phyloP scores from a whole-genome alignment of 1,140 invertebrate genomes.

The Bactericera cockerelli region DNA sequence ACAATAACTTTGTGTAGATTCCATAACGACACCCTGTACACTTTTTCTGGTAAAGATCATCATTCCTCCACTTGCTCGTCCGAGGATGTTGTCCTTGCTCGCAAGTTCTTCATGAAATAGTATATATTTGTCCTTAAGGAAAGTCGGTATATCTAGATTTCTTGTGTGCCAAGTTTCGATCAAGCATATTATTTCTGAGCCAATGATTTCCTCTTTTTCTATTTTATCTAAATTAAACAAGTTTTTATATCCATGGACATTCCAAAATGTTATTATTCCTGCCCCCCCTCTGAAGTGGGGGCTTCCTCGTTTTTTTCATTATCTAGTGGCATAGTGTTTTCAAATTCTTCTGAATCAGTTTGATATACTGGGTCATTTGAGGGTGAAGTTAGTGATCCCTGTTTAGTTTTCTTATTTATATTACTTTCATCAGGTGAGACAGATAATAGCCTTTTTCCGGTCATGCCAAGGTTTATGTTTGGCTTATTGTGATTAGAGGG shows the following conservation, averaged over 20 bases:
- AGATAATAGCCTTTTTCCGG: too few relatives aligned
- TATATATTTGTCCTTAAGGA: background rate
- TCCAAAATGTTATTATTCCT: constrained; percentile 12
- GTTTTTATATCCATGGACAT: background rate
- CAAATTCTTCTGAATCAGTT: too few relatives aligned
- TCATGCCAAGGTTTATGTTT: too few relatives aligned
- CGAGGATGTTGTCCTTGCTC: background rate
- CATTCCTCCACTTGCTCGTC: background rate
- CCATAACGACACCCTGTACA: background rate
- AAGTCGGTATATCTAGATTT: background rate
- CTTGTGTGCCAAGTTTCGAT: background rate
- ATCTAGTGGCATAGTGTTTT: too few relatives aligned
- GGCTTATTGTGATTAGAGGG: too few relatives aligned
- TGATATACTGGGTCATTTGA: too few relatives aligned
- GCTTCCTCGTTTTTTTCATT: too few relatives aligned
- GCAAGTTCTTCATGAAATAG: background rate
- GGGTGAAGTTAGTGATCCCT: too few relatives aligned
- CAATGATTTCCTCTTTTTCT: background rate
- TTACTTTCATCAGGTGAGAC: background rate
- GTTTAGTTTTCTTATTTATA: constrained; percentile 8
- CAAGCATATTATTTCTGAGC: background rate
- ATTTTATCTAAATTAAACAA: background rate
- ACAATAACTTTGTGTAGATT: background rate
- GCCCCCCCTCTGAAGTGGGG: too few relatives aligned
- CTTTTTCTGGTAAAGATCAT: background rate